Evolutionary conservation across 1,140 invertebrate genomes (phyloP).

Genomic region (Polypedilum pembai): DNA sequence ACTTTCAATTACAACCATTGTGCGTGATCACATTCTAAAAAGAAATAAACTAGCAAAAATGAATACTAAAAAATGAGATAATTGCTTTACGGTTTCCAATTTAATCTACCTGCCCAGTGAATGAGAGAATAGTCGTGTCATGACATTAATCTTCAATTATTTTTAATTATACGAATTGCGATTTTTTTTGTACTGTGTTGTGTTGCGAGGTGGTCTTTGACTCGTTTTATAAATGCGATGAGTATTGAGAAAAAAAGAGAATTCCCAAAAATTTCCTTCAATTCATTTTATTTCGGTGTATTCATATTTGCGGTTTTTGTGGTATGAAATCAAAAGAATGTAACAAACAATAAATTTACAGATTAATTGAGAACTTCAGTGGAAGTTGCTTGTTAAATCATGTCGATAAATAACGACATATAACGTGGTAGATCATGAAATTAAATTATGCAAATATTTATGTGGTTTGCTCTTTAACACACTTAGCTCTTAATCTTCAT

Average conservation of each 20-base stretch:
- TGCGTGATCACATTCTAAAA: too few species aligned
- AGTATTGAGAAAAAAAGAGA: not conserved
- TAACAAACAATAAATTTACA: constrained; percentile 13
- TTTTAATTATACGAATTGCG: not conserved
- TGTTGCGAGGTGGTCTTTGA: not conserved
- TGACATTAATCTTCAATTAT: constrained; percentile 27
- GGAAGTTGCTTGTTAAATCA: not conserved
- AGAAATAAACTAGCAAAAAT: too few species aligned
- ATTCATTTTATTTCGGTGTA: not conserved
- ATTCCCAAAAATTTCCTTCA: not conserved
- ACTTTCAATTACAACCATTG: too few species aligned
- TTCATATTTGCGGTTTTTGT: not conserved
- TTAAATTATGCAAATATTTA: not conserved
- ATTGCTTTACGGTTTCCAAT: too few species aligned
- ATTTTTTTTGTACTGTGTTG: not conserved
- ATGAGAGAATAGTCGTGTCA: not conserved
- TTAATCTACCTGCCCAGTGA: too few species aligned
- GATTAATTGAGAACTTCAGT: not conserved
- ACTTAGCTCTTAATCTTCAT: not conserved
- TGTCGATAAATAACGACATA: not conserved
- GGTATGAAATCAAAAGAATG: not conserved
- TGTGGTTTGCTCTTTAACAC: constrained; percentile 1
- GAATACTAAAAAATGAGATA: too few species aligned
- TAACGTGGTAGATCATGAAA: not conserved
- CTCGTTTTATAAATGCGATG: not conserved